Conservation (phyloP, 2,888 invertebrate species). For the Amitus sp. region DNA sequence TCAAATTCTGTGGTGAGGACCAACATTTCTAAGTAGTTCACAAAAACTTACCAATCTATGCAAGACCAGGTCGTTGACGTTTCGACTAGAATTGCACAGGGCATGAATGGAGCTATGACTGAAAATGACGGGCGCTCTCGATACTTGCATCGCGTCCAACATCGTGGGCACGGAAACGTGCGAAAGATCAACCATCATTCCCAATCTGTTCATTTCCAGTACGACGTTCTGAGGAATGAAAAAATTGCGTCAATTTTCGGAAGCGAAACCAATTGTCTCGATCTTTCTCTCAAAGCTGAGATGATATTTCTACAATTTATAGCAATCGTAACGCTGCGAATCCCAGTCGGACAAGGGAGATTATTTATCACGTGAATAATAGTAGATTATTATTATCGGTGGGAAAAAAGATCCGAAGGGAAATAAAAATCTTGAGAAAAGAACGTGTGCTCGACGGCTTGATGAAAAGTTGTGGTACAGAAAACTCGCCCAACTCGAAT, state of each 20-base stretch:
- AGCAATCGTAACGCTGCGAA: too few species aligned
- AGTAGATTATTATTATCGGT: conserved; percentile 6
- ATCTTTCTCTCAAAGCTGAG: neutral
- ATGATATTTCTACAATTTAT: neutral
- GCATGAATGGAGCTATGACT: conserved; percentile 71
- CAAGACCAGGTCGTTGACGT: conserved; percentile 71
- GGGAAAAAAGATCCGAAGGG: conserved; percentile 5
- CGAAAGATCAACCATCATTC: conserved; percentile 71
- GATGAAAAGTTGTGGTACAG: conserved; percentile 43
- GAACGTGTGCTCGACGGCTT: conserved; percentile 29
- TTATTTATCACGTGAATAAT: conserved; percentile 1
- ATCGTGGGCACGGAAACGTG: conserved; percentile 71
- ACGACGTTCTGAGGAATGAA: conserved; percentile 66
- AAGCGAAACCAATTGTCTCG: too few species aligned
- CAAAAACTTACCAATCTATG: conserved; percentile 67
- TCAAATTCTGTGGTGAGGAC: too few species aligned
- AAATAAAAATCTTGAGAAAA: conserved; percentile 10
- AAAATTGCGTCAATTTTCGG: too few species aligned
- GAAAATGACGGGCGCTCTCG: conserved; percentile 71
- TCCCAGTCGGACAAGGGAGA: neutral
- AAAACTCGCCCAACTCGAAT: conserved; percentile 44
- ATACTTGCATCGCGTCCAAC: conserved; percentile 67
- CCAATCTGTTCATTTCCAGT: conserved; percentile 73
- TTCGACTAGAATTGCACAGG: conserved; percentile 70
- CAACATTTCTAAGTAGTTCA: too few species aligned